These are phyloP conservation scores for Scaptomyza polygonia DNA, from an alignment of 2,888 invertebrate species.

Conservation along the genomic window DNA sequence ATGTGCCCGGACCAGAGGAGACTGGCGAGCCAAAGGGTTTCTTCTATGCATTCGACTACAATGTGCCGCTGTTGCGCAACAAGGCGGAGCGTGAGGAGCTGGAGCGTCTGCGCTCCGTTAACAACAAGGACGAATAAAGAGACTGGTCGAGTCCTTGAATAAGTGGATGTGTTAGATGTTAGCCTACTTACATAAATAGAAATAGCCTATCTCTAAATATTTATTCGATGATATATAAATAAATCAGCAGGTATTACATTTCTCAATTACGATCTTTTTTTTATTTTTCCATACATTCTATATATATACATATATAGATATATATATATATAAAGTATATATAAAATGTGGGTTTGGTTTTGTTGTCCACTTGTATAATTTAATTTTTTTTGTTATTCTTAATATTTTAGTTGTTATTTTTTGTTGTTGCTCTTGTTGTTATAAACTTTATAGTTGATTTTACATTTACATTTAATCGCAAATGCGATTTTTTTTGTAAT, in stretches of 20 bases:
- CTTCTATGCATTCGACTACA: constrained; percentile 90
- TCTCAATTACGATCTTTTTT: constrained; percentile 54
- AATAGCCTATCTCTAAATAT: constrained; percentile 60
- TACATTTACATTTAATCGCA: constrained; percentile 51
- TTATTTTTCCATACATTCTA: constrained; percentile 60
- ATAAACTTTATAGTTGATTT: constrained; percentile 36
- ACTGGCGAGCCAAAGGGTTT: constrained; percentile 88
- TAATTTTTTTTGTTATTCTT: constrained; percentile 42
- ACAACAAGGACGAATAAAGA: constrained; percentile 77
- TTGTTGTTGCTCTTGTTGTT: constrained; percentile 34
- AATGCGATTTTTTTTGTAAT: constrained; percentile 22
- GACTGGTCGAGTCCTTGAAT: constrained; percentile 3
- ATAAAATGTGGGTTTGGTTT: constrained; percentile 66
- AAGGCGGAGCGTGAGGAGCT: constrained; percentile 82
- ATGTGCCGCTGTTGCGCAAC: constrained; percentile 85
- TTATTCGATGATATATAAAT: constrained; percentile 61
- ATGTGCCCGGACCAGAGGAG: constrained; percentile 84
- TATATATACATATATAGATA: constrained; percentile 66
- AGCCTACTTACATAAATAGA: constrained; percentile 39
- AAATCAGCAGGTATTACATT: constrained; percentile 59
- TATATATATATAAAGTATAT: constrained; percentile 64
- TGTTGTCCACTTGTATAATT: constrained; percentile 54
- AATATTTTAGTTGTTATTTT: constrained; percentile 47
- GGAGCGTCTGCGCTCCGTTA: constrained; percentile 78
- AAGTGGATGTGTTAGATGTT: constrained; percentile 18